Conservation (phyloP, 1,140 invertebrate genomes). For the Apis dorsata region DNA sequence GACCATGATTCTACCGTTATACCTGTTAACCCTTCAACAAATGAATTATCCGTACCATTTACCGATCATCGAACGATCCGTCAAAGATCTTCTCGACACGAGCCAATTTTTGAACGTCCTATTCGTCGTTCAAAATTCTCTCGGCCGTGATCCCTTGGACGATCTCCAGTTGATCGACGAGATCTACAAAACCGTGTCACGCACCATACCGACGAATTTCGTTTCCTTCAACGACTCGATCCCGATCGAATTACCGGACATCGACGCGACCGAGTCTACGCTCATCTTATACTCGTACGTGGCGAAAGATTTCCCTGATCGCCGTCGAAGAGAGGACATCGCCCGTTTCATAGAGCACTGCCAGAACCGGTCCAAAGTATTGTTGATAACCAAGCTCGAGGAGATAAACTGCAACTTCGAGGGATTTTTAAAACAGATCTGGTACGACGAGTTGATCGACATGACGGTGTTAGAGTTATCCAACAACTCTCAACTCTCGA, state of each 20-base stretch:
- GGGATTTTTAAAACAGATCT: neutral
- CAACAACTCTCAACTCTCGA: neutral
- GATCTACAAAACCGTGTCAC: neutral
- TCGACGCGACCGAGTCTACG: neutral
- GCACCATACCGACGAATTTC: neutral
- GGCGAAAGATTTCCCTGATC: neutral
- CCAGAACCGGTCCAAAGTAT: neutral
- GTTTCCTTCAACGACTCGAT: conserved; percentile 5
- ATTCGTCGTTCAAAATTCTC: neutral
- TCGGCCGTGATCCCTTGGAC: too few species aligned
- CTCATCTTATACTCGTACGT: neutral
- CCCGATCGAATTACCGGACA: neutral
- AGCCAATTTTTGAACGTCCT: neutral
- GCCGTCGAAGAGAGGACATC: neutral
- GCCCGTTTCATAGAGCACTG: neutral
- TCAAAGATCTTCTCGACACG: neutral
- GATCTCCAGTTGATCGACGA: neutral
- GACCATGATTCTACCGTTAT: neutral
- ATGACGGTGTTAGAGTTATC: conserved; percentile 1
- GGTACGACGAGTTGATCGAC: neutral
- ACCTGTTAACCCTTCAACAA: conserved; percentile 3
- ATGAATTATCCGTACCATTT: neutral
- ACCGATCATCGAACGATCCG: neutral
- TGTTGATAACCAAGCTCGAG: neutral
- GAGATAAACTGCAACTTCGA: neutral